phyloP scores from a whole-genome alignment of 1,140 invertebrate species.

The Drosophila obscura region DNA sequence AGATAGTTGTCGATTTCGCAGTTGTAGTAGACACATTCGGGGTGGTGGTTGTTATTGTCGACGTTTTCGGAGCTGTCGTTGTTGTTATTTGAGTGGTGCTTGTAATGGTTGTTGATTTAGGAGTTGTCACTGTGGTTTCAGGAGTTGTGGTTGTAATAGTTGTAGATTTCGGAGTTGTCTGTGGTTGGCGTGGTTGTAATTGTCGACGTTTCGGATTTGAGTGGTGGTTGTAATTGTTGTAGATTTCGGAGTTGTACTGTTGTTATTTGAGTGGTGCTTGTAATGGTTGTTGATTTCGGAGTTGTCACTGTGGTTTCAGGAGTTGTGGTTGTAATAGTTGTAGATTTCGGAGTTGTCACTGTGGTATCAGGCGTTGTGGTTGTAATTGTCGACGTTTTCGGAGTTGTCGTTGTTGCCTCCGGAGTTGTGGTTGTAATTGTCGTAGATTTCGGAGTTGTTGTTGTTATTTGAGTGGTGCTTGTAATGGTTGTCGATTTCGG shows the following conservation, averaged over 20 bases:
- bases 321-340: background rate
- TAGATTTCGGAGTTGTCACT: background rate
- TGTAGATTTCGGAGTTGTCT: constrained; percentile 52
- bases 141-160: constrained; percentile 49
- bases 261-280: background rate
- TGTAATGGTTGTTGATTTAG: background rate
- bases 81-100: background rate
- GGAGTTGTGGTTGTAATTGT: constrained; percentile 8
- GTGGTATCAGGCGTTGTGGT: constrained; percentile 7
- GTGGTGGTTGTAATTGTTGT: constrained; percentile 6
- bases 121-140: constrained; percentile 1
- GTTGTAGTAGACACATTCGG: background rate
- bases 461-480: background rate
- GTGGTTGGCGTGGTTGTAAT: constrained; percentile 3
- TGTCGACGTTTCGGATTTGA: background rate
- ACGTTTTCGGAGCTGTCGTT: background rate
- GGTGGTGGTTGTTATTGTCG: background rate
- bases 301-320: background rate
- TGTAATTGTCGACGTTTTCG: background rate
- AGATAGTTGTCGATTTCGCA: background rate
- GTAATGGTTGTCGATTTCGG: constrained; percentile 1
- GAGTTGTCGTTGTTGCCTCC: background rate
- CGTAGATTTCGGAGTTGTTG: background rate
- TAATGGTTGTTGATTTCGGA: background rate
- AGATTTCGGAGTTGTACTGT: background rate